These are phyloP conservation scores for Torymus auratus DNA, from an alignment of 2,888 invertebrate genomes.

Conservation along the genomic window DNA sequence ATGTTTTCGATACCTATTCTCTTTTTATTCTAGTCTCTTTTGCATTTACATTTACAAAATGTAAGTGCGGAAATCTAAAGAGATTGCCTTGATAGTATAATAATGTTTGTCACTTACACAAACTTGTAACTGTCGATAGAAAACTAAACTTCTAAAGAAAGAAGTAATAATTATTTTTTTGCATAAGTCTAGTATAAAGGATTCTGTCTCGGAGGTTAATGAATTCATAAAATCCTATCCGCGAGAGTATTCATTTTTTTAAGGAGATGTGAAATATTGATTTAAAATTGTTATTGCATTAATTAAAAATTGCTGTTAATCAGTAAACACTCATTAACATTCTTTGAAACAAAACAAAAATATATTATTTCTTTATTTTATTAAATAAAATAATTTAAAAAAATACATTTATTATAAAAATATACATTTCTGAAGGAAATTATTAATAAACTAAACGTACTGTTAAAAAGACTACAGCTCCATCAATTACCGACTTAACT, in stretches of 20 bases:
- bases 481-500: no score
- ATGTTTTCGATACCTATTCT: constrained; percentile 2
- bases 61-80: constrained; percentile 51
- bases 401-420: no score
- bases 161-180: constrained; percentile 20
- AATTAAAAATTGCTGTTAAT: no score
- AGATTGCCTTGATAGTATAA: constrained; percentile 41
- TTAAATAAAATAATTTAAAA: no score
- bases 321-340: no score
- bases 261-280: constrained; percentile 42
- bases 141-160: constrained; percentile 7
- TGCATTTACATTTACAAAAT: constrained; percentile 53
- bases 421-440: no score
- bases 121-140: constrained; percentile 42
- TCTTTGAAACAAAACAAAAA: no score
- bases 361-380: no score
- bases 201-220: constrained; percentile 16
- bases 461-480: no score
- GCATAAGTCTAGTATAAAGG: constrained; percentile 27
- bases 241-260: constrained; percentile 24
- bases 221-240: constrained; percentile 30
- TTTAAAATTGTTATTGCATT: not conserved
- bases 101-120: constrained; percentile 40
- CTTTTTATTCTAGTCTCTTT: constrained; percentile 30
- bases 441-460: no score